phyloP scores from a whole-genome alignment of 2,888 invertebrate species.

The Cryptops parisi region DNA sequence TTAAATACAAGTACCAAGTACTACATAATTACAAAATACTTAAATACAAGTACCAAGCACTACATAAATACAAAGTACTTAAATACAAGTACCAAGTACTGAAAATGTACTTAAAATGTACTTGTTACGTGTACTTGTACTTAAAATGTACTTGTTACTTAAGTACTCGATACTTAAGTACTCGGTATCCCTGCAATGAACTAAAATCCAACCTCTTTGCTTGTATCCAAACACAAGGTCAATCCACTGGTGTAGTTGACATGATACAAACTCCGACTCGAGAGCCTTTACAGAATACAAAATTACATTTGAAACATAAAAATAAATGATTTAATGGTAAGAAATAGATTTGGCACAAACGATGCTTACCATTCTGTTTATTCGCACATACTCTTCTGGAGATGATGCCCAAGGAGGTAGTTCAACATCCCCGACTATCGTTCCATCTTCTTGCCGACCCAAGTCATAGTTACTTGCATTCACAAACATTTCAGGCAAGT shows the following conservation, averaged over 20 bases:
- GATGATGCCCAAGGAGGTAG: conserved; percentile 94
- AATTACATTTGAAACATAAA: conserved; percentile 4
- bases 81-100: no score
- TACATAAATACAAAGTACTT: not conserved
- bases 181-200: no score
- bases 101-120: no score
- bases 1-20: no score
- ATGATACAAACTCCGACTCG: conserved; percentile 98
- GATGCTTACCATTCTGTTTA: conserved; percentile 74
- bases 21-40: no score
- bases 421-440: conserved; percentile 63
- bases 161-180: no score
- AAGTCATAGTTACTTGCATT: conserved; percentile 73
- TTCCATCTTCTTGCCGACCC: conserved; percentile 73
- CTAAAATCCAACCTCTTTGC: conserved; percentile 63
- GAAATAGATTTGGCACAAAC: not conserved
- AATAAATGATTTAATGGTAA: conserved; percentile 11
- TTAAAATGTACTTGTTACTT: not conserved
- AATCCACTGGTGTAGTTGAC: conserved; percentile 99
- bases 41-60: no score
- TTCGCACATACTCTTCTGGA: conserved; percentile 94
- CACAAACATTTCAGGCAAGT: conserved; percentile 96
- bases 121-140: no score
- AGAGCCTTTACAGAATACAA: conserved; percentile 47
- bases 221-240: conserved; percentile 99